Evolutionary conservation across 2,797 vertebrate genomes (phyloP).

Genomic region (Anabas testudineus): DNA sequence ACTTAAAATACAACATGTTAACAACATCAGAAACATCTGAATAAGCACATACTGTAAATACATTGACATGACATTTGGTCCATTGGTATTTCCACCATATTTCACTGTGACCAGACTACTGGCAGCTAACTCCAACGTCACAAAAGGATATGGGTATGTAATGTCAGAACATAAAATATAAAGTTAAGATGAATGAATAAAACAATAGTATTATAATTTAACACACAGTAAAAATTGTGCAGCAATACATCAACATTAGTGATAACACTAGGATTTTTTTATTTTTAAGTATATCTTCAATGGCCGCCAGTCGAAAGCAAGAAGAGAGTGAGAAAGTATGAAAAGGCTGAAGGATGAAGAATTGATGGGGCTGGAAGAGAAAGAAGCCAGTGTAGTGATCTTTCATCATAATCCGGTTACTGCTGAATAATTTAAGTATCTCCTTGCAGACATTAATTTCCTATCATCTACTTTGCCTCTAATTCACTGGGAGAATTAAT

Average conservation of each 20-base stretch:
- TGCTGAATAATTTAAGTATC: constrained; percentile 83
- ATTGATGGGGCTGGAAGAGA: constrained; percentile 47
- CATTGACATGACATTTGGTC: too few species aligned
- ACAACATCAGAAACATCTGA: too few species aligned
- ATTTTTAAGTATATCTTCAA: too few species aligned
- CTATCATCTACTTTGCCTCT: constrained; percentile 79
- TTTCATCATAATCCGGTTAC: constrained; percentile 84
- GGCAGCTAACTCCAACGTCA: too few species aligned
- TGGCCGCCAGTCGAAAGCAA: constrained; percentile 36
- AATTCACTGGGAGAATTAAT: constrained; percentile 81
- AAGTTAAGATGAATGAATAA: constrained; percentile 10
- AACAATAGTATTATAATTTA: constrained; percentile 27
- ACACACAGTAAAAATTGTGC: constrained; percentile 21
- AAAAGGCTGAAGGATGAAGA: constrained; percentile 18
- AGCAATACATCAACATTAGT: constrained; percentile 6
- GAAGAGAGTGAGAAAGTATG: constrained; percentile 17
- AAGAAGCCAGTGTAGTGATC: constrained; percentile 68
- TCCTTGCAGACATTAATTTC: constrained; percentile 83
- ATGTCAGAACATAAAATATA: background rate
- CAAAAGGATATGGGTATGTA: too few species aligned
- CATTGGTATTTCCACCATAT: too few species aligned
- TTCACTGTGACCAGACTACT: too few species aligned
- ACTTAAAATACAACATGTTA: too few species aligned
- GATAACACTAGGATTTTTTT: constrained; percentile 17
- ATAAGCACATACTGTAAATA: too few species aligned